Evolutionary conservation across 2,113 vertebrate species (phyloP), one percentile per base, ranked within the genome.

Genomic region (Notechis scutatus): DNA sequence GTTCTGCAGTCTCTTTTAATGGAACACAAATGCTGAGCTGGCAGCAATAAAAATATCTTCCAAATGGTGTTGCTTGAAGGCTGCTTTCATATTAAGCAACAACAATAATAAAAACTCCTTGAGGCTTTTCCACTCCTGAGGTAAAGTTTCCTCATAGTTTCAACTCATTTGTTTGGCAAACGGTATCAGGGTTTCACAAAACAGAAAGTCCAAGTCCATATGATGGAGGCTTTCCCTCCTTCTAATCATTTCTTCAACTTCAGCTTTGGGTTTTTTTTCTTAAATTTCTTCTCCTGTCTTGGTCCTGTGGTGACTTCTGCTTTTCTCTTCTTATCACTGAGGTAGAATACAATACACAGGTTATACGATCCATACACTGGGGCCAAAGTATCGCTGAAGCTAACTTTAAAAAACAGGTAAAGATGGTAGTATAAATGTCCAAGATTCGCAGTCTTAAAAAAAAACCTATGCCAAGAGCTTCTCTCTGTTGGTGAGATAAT

Each of bases 241-340:
- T 97, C 42, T 0, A 86, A 91, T 96, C 85, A 96, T 85, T 98
- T 98, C 95, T 96, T 97, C 95, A 93, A 81, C 94, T 98, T 98
- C 91, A 95, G 97, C 90, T 96, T 98, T 74, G 86, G 93, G 21
- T 98, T 98, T 95, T 98, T 98, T 91, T 96, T 98, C 97, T 98
- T 99, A 90, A 98, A 96, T 94, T 98, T 99, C 96, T 99, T 98
- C n/a, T 95, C 97, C 61, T 98, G 97, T 90, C 96, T 97, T 55
- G 94, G 96, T 26, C 97, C 97, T 87, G 85, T 94, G n/a, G 97
- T 93, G 81, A 93, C 34, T 94, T 98, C 91, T 97, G 96, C 55
- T 95, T 99, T 99, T 96, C 99, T 98, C 96, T 99, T 99, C 97
- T 99, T 99, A 95, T 99, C 98, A 97, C 99, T 99, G 95, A 86